phyloP scores from a whole-genome alignment of 2,888 invertebrate genomes.

The Euplexia lucipara region DNA sequence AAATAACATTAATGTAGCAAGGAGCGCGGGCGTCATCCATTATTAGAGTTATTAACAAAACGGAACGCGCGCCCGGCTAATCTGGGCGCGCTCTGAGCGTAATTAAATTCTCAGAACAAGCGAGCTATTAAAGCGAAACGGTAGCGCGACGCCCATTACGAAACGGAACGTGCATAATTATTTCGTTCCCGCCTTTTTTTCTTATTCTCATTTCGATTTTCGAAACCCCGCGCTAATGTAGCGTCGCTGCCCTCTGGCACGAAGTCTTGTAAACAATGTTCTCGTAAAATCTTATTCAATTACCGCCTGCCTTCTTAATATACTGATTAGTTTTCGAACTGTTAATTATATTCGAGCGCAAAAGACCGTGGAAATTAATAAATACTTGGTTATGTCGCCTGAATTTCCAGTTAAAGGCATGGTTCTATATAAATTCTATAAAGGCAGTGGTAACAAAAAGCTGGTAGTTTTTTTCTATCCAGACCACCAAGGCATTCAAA shows the following conservation, averaged over 20 bases:
- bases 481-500: constrained; percentile 89
- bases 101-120: constrained; percentile 91
- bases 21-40: constrained; percentile 85
- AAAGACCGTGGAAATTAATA: constrained; percentile 60
- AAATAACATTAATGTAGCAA: constrained; percentile 73
- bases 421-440: constrained; percentile 40
- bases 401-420: constrained; percentile 41
- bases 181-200: constrained; percentile 90
- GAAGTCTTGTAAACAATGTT: constrained; percentile 88
- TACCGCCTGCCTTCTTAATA: constrained; percentile 79
- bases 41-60: constrained; percentile 90
- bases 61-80: constrained; percentile 86
- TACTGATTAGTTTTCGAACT: constrained; percentile 81
- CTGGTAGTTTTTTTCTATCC: constrained; percentile 74
- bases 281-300: constrained; percentile 89
- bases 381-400: constrained; percentile 49
- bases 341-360: constrained; percentile 75
- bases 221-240: constrained; percentile 87
- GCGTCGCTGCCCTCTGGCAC: constrained; percentile 86
- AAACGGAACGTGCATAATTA: constrained; percentile 91
- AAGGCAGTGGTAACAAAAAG: constrained; percentile 70
- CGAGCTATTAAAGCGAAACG: constrained; percentile 90
- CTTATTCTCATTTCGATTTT: constrained; percentile 86
- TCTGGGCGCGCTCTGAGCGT: constrained; percentile 85
- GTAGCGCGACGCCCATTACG: constrained; percentile 90